Evolutionary conservation across 2,888 invertebrate species (phyloP).

Genomic region (Diabrotica balteata): DNA sequence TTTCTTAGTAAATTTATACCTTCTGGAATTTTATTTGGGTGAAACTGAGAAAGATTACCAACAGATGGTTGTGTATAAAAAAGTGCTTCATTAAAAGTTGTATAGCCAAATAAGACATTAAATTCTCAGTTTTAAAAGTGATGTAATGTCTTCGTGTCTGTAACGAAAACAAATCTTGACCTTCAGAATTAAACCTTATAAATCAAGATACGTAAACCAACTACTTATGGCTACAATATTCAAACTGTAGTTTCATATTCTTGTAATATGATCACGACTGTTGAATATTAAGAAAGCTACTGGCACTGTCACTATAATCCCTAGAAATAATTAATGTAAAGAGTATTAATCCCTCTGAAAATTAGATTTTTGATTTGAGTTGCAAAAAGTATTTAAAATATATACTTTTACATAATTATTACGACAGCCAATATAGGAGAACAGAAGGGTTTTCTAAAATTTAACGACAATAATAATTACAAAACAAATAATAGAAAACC

Average conservation of each 20-base stretch:
- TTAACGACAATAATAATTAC: too few species aligned
- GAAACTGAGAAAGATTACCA: background rate
- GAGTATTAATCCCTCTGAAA: too few species aligned
- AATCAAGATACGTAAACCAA: background rate
- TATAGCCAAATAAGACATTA: constrained; percentile 18
- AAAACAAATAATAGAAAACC: too few species aligned
- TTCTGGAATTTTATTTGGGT: constrained; percentile 1
- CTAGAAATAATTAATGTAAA: too few species aligned
- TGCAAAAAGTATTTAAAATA: too few species aligned
- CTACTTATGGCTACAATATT: constrained; percentile 9
- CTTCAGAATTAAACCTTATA: constrained; percentile 12
- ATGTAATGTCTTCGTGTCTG: constrained; percentile 10
- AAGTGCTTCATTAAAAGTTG: constrained; percentile 14
- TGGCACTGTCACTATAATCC: too few species aligned
- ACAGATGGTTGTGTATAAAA: constrained; percentile 10
- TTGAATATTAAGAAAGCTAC: constrained; percentile 8
- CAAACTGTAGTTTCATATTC: constrained; percentile 1
- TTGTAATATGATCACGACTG: constrained; percentile 11
- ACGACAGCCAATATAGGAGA: too few species aligned
- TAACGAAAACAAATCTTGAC: constrained; percentile 13
- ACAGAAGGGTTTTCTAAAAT: too few species aligned
- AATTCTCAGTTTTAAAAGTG: constrained; percentile 12
- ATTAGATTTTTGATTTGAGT: too few species aligned
- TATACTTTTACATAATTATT: too few species aligned
- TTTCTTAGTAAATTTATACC: background rate